Evolutionary conservation across 2,113 vertebrate species (phyloP), one percentile per base, ranked within the genome.

Genomic region (Parus major): DNA sequence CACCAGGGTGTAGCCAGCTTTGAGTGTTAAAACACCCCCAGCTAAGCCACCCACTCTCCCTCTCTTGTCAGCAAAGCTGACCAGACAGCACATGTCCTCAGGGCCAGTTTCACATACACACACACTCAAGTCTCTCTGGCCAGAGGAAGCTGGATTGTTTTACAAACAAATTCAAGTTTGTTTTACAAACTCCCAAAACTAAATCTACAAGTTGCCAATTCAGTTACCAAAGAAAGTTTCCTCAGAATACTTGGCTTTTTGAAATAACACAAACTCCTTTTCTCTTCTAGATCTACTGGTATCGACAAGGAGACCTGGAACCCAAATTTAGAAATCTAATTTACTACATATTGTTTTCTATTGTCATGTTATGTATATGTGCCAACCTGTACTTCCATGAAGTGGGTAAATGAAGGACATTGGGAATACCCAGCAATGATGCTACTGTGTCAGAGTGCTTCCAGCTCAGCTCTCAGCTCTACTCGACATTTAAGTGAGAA

Each of bases 311-410:
- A 94, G 99, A 99, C 96, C 97, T 99, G 98, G 99, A 99, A 97
- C 99, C 99, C 33, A 99, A 99, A 97, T 99, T 99, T 93, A 98
- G 99, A 97, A 99, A 99, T 53, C 97, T 99, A 79, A 99, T 99
- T 97, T 99, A 99, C 98, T 99, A 99, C 95, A 98, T 98, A 97
- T 97, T 99, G 97, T 98, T 97, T 95, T 99, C 98, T 94, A 98
- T 99, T 55, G 95, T 98, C 97, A 98, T 99, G 98, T 98, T 99
- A 97, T 99, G 99, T 98, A 98, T 99, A 96, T 99, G 99, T 99
- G 99, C 99, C 95, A 99, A 99, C 98, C 97, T 99, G 97, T 99
- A 99, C 98, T 99, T 99, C 98, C 99, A 99, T 79, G 98, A 99
- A 63, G 98, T 99, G 97, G 98, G 97, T 31, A 98, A 97, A 97